Evolutionary conservation across 2,888 invertebrate genomes (phyloP), one percentile per base, ranked within the genome.

Genomic region (Hypomecis punctinalis): DNA sequence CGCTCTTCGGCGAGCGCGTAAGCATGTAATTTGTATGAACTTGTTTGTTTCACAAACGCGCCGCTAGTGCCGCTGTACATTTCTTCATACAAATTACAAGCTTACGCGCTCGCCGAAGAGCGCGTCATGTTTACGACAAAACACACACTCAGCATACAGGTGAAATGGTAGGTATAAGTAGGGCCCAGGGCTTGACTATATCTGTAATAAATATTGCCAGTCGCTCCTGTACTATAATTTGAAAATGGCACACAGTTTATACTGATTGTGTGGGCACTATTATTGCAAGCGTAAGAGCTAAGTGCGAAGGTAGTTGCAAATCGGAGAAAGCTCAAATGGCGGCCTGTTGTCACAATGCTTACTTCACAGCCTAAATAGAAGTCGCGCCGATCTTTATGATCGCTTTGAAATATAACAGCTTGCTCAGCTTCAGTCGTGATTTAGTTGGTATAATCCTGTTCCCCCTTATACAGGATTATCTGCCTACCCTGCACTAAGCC

Each of bases 281-380:
- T 33, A 52, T 33, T 37, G 49, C 37, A 51, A 42, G 10, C 40
- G 13, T 23, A 40, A 52, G 40, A 40, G 40, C 40, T 52, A 23
- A 33, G 52, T 40, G 23, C 23, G 23, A 23, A 42, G 52, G 35
- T 39, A 33, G 49, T 61, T 68, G 70, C 57, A 56, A 68, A 70
- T 55, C 48, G 63, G 70, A 55, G 70, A 70, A 70, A 68, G 67
- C 52, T 51, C 47, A 48, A 55, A 49, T 67, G 54, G 58, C 53
- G 13, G 8, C 55, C 45, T 11, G 45, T 36, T 61, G 55, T 43
- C 43, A 39, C 55, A 45, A 45, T 10, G 11, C 13, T 1, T 8
- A 48, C 39, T 23, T 7, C 13, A 45, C 59, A 11, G 35, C 9
- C 47, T 36, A 40, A 45, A 35, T 39, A 45, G 4, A 52, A 39